phyloP scores from a whole-genome alignment of 1,140 invertebrate species.

The Heliconius hermathena region DNA sequence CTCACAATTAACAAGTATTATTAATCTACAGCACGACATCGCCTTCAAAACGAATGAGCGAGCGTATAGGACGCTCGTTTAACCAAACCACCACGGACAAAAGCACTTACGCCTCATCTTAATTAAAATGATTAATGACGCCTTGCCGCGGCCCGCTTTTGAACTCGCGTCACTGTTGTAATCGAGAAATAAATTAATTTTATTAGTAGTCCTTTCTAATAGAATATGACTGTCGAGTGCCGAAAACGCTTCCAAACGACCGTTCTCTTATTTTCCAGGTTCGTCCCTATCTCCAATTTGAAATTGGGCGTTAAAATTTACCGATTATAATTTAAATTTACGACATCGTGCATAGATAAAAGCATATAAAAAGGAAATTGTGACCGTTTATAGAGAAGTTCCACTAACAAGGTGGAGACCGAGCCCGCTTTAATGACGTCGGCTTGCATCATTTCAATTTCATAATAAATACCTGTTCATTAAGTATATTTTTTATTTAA shows the following conservation, averaged over 20 bases:
- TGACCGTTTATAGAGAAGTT: conserved; percentile 56
- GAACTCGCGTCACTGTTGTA: conserved; percentile 71
- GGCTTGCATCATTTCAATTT: conserved; percentile 44
- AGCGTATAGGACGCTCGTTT: conserved; percentile 62
- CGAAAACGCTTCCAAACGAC: conserved; percentile 53
- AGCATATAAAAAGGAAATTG: conserved; percentile 61
- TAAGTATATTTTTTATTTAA: conserved; percentile 38
- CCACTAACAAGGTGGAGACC: conserved; percentile 64
- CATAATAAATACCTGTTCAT: conserved; percentile 42
- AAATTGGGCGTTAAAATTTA: conserved; percentile 75
- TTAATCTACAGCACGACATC: conserved; percentile 52
- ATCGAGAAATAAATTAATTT: conserved; percentile 81
- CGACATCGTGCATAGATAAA: conserved; percentile 64
- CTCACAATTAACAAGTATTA: conserved; percentile 42
- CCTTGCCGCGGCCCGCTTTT: conserved; percentile 68
- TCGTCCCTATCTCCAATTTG: conserved; percentile 72
- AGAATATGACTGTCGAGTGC: conserved; percentile 65
- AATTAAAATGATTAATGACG: conserved; percentile 81
- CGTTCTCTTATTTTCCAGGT: conserved; percentile 56
- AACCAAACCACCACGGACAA: conserved; percentile 70
- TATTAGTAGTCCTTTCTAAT: conserved; percentile 78
- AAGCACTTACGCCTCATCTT: conserved; percentile 74
- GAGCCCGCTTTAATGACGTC: conserved; percentile 47
- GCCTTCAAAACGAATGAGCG: conserved; percentile 37
- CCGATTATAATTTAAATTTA: conserved; percentile 77